Conservation (phyloP, 1,140 invertebrate genomes). For the Drosophila bipectinata region DNA sequence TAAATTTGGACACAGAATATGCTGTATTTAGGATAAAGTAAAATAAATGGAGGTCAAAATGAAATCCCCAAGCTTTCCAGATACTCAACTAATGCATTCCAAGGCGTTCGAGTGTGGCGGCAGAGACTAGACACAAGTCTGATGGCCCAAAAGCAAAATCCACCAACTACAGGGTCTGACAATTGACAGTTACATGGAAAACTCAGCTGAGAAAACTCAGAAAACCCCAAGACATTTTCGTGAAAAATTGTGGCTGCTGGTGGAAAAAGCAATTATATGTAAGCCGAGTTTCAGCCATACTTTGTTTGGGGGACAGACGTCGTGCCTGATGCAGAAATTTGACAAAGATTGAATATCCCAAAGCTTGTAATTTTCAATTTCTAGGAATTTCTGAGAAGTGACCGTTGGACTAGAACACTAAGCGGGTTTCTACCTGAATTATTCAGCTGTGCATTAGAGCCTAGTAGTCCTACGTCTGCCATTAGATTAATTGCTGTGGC, state of each 20-base stretch:
- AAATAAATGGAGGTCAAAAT: neutral
- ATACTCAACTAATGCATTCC: neutral
- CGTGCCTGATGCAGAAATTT: constrained; percentile 40
- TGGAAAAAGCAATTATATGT: constrained; percentile 43
- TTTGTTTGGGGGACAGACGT: constrained; percentile 10
- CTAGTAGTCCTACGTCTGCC: constrained; percentile 22
- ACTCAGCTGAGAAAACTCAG: constrained; percentile 2
- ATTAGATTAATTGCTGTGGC: constrained; percentile 43
- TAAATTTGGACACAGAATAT: neutral
- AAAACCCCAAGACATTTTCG: constrained; percentile 12
- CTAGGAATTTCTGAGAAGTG: constrained; percentile 23
- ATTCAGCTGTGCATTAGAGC: constrained; percentile 39
- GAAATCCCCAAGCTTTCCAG: neutral
- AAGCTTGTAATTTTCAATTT: constrained; percentile 53
- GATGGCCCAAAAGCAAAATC: constrained; percentile 42
- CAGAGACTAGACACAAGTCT: constrained; percentile 24
- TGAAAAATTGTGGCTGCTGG: constrained; percentile 31
- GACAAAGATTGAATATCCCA: constrained; percentile 54
- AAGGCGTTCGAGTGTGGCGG: constrained; percentile 26
- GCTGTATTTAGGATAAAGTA: neutral
- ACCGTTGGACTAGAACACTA: constrained; percentile 23
- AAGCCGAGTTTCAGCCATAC: constrained; percentile 32
- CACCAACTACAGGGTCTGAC: constrained; percentile 37
- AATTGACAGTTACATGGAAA: constrained; percentile 66
- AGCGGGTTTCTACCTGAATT: constrained; percentile 42